phyloP scores from a whole-genome alignment of 2,888 invertebrate species.

The Callimorpha dominula region DNA sequence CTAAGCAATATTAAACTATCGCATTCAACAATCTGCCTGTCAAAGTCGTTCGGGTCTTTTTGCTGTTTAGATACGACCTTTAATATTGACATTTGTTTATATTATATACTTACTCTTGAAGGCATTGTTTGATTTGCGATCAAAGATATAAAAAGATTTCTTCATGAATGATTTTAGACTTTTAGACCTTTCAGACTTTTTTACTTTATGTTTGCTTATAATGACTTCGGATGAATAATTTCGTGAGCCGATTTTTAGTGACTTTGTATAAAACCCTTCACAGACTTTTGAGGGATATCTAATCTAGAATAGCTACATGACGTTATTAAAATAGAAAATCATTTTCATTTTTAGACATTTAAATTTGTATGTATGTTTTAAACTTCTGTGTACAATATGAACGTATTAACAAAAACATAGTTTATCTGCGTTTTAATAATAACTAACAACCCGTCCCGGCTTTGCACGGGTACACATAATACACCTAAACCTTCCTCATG shows the following conservation, averaged over 20 bases:
- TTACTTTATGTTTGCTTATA: background rate
- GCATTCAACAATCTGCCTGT: background rate
- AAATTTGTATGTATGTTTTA: background rate
- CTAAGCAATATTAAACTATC: background rate
- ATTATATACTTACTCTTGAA: background rate
- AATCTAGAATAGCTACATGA: background rate
- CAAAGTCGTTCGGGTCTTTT: background rate
- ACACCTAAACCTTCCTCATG: no score
- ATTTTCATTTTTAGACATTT: background rate
- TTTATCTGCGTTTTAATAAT: background rate
- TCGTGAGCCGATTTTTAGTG: background rate
- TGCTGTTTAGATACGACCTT: slow-evolving; percentile 5
- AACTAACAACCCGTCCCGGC: no score
- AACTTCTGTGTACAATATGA: background rate
- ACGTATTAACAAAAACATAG: background rate
- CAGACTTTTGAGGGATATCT: background rate
- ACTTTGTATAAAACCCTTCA: background rate
- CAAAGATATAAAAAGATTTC: slow-evolving; percentile 2
- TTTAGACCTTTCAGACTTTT: background rate
- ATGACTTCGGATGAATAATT: slow-evolving; percentile 1
- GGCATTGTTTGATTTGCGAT: slow-evolving; percentile 4
- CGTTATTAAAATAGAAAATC: background rate
- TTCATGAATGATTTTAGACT: slow-evolving; percentile 2
- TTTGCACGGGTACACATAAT: no score
- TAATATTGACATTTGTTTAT: background rate